A percentile compares a stretch with the other conserved stretches of the same genome.
phyloP scores from a whole-genome alignment of 1,140 invertebrate species.

The Sycophila sp. region DNA sequence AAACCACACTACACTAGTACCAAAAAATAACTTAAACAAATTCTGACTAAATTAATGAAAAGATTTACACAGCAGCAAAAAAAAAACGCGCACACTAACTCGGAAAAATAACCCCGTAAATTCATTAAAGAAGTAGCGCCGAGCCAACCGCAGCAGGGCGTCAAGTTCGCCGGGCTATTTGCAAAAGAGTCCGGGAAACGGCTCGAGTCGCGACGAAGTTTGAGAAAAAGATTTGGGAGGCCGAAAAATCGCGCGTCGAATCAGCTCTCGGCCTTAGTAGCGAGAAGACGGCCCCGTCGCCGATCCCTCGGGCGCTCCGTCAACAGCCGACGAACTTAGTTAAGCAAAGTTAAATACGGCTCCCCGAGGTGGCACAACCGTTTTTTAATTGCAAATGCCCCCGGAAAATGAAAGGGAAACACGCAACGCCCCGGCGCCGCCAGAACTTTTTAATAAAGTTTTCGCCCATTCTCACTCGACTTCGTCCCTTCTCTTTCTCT shows the following conservation, averaged over 20 bases:
- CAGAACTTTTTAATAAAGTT: slow-evolving; percentile 34
- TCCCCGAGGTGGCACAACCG: slow-evolving; percentile 61
- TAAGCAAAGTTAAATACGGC: slow-evolving; percentile 66
- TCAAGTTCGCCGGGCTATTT: no score
- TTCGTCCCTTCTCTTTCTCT: slow-evolving; percentile 17
- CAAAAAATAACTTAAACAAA: no score
- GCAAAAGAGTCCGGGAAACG: no score
- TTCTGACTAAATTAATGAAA: no score
- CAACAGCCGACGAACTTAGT: slow-evolving; percentile 63
- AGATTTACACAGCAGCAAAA: no score
- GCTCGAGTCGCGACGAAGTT: no score
- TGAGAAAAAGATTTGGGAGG: slow-evolving; percentile 25
- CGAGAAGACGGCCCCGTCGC: slow-evolving; percentile 38
- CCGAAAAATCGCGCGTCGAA: background rate
- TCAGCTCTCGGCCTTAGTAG: background rate
- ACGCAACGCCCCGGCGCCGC: background rate
- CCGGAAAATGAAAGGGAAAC: slow-evolving; percentile 53
- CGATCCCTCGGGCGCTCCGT: slow-evolving; percentile 58
- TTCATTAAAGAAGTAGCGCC: no score
- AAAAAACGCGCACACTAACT: no score
- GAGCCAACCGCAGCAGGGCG: no score
- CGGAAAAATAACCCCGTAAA: no score
- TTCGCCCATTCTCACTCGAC: slow-evolving; percentile 38
- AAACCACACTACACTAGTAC: no score
- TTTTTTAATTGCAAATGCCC: slow-evolving; percentile 66